Percentiles rank a stretch among this genome's conserved stretches.
Evolutionary conservation across 2,797 vertebrate species (phyloP).

Genomic region (Centropyge bicolor): DNA sequence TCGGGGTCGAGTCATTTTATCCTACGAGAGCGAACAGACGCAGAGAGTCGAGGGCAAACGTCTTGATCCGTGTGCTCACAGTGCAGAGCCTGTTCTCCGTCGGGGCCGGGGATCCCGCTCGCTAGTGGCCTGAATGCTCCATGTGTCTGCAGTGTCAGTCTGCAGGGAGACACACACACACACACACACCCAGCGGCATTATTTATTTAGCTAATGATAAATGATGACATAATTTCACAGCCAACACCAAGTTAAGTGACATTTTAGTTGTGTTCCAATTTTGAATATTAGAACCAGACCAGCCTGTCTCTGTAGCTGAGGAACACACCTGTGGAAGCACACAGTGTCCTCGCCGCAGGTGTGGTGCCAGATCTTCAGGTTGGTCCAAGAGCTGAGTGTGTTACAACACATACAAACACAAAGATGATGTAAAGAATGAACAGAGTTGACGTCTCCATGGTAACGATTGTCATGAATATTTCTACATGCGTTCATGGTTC

Average conservation of each 20-base stretch:
- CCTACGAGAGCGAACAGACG: slow-evolving; percentile 12
- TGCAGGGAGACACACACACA: background rate
- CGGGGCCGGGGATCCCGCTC: slow-evolving; percentile 79
- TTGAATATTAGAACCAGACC: background rate
- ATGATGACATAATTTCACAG: background rate
- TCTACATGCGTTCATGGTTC: no score
- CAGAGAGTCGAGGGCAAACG: slow-evolving; percentile 45
- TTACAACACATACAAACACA: background rate
- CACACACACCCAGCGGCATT: background rate
- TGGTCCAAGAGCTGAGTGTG: background rate
- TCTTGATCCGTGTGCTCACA: slow-evolving; percentile 65
- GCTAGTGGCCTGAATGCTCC: slow-evolving; percentile 61
- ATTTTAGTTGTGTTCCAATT: background rate
- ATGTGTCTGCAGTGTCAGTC: slow-evolving; percentile 63
- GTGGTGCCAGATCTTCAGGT: slow-evolving; percentile 67
- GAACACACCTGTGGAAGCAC: background rate
- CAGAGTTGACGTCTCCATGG: background rate
- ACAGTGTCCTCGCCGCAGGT: slow-evolving; percentile 36
- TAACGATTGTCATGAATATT: no score
- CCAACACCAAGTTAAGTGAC: no score
- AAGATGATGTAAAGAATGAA: background rate
- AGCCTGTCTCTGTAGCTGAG: background rate
- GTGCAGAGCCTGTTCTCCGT: slow-evolving; percentile 80
- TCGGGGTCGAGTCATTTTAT: slow-evolving; percentile 3
- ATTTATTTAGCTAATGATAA: slow-evolving; percentile 6